Evolutionary conservation across 2,888 invertebrate genomes (phyloP).

Genomic region (Margaritifera margaritifera): DNA sequence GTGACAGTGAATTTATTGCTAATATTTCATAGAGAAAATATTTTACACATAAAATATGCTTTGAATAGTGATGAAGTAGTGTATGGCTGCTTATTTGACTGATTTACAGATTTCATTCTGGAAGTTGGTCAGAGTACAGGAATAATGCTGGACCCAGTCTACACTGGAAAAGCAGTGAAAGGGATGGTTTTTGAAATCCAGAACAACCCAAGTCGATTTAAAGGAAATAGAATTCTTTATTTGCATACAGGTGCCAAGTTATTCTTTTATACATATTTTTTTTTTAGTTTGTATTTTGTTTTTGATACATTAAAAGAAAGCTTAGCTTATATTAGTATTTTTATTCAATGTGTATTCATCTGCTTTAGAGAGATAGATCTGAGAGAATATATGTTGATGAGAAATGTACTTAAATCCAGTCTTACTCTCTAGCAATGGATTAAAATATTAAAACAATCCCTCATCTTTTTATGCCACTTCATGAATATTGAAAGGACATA

Average conservation of each 20-base stretch:
- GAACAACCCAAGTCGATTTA: constrained; percentile 51
- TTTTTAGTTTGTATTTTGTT: too few relatives aligned
- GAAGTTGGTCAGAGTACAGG: constrained; percentile 51
- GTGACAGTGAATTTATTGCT: neutral
- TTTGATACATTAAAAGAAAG: too few relatives aligned
- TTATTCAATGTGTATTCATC: too few relatives aligned
- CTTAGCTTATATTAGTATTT: too few relatives aligned
- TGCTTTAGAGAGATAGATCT: too few relatives aligned
- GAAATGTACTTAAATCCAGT: too few relatives aligned
- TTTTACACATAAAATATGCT: neutral
- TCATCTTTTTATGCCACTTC: too few relatives aligned
- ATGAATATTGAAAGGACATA: too few relatives aligned
- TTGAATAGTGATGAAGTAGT: neutral
- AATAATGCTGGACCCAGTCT: constrained; percentile 64
- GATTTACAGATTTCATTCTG: constrained; percentile 55
- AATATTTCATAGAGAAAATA: neutral
- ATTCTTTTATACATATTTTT: too few relatives aligned
- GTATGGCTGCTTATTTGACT: neutral
- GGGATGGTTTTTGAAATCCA: constrained; percentile 56
- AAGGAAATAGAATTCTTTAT: constrained; percentile 55
- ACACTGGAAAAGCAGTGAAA: constrained; percentile 63
- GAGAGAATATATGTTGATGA: too few relatives aligned
- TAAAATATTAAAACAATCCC: too few relatives aligned
- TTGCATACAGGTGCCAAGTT: constrained; percentile 58
- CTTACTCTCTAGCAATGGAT: too few relatives aligned